phyloP scores from a whole-genome alignment of 2,797 vertebrate species.

The Sandelia bainsii region DNA sequence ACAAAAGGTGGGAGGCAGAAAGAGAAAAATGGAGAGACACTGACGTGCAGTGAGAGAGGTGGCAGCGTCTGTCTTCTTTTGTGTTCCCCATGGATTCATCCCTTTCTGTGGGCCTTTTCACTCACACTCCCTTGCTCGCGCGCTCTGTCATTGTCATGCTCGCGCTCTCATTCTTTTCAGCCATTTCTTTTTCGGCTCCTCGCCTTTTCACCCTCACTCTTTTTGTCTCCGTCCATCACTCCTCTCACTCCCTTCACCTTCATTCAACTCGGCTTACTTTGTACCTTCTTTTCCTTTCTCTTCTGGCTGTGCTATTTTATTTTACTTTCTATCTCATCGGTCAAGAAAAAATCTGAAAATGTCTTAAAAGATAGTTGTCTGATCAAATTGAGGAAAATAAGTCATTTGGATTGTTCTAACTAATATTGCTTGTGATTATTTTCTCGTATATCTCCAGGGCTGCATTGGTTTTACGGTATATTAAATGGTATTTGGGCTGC shows the following conservation, averaged over 20 bases:
- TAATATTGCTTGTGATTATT: too few species aligned
- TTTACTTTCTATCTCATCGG: background rate
- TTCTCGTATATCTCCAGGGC: background rate
- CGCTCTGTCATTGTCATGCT: conserved; percentile 61
- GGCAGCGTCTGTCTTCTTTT: conserved; percentile 60
- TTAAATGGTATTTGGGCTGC: too few species aligned
- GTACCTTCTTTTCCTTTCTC: conserved; percentile 1
- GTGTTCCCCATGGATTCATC: conserved; percentile 71
- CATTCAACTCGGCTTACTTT: conserved; percentile 31
- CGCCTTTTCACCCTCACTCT: conserved; percentile 57
- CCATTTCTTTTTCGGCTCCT: conserved; percentile 45
- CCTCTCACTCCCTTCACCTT: conserved; percentile 35
- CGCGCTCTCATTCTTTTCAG: conserved; percentile 49
- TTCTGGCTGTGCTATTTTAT: conserved; percentile 7
- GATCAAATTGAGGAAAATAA: background rate
- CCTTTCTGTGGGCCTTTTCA: conserved; percentile 59
- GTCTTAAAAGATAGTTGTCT: background rate
- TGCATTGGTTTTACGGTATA: background rate
- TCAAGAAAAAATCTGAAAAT: background rate
- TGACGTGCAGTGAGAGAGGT: conserved; percentile 45
- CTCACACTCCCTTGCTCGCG: conserved; percentile 55
- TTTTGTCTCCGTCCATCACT: conserved; percentile 43
- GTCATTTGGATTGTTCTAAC: too few species aligned
- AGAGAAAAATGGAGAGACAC: conserved; percentile 6
- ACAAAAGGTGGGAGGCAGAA: conserved; percentile 5